Conservation (phyloP, 2,888 invertebrate species). For the Himalopsyche anomala region DNA sequence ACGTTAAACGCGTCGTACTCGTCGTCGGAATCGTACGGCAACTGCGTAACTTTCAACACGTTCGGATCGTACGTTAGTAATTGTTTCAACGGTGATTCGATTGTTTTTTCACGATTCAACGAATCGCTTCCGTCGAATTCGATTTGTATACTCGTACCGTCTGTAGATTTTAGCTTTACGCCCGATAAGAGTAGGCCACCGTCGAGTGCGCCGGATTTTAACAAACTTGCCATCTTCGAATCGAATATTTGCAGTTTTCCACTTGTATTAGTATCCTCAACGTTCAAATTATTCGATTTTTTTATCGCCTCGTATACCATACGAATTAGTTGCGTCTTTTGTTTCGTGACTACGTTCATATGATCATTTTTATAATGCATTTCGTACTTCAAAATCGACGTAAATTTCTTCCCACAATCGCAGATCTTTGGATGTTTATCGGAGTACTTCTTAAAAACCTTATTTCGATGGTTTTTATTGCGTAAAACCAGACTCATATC, state of each 20-base stretch:
- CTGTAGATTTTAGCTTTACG: neutral
- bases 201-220: neutral
- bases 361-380: neutral
- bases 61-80: neutral
- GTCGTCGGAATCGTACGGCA: neutral
- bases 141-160: neutral
- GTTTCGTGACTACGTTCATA: neutral
- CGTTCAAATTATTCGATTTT: neutral
- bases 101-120: neutral
- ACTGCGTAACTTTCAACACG: neutral
- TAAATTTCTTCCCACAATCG: neutral
- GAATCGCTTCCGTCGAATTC: conserved; percentile 19
- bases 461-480: neutral
- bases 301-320: conserved; percentile 13
- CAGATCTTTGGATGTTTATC: neutral
- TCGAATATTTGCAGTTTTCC: conserved; percentile 13
- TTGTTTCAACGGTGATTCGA: neutral
- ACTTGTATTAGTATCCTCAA: neutral
- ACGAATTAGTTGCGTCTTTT: neutral
- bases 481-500: neutral
- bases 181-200: neutral
- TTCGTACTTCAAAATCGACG: neutral
- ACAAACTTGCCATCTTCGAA: neutral
- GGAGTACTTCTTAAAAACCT: neutral
- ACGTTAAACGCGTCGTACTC: conserved; percentile 1